Evolutionary conservation across 37 sponge, comb jelly and placozoan genomes (phyloP).

Genomic region (Chondrilla cf. caribensis): DNA sequence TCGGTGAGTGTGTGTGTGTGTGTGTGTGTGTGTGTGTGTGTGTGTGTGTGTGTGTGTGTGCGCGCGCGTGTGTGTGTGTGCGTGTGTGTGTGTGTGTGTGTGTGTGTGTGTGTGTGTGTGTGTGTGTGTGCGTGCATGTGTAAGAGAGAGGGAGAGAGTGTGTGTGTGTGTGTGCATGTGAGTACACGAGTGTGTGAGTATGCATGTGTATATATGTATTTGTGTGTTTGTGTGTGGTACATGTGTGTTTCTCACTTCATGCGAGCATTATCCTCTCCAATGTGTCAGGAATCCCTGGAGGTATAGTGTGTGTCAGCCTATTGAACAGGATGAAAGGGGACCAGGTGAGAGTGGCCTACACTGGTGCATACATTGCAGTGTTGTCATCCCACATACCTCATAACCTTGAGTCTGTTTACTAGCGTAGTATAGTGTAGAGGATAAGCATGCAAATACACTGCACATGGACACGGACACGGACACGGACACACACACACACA

Average conservation of each 20-base stretch:
- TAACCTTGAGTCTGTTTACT: not conserved
- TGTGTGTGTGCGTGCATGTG: not conserved
- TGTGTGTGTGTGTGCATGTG: not conserved
- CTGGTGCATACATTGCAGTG: not conserved
- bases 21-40: not conserved
- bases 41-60: not conserved
- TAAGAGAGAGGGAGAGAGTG: not conserved
- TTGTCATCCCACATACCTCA: not conserved
- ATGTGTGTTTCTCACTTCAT: not conserved
- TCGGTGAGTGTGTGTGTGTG: constrained; percentile 10
- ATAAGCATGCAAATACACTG: not conserved
- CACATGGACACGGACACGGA: too few relatives aligned
- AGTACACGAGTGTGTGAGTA: not conserved
- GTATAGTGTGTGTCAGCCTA: constrained; percentile 92
- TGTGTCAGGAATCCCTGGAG: constrained; percentile 38
- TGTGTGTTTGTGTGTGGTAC: not conserved
- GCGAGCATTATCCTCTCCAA: not conserved
- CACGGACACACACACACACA: too few relatives aligned
- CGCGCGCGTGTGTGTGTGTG: not conserved
- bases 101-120: not conserved
- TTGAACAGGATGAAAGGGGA: constrained; percentile 89
- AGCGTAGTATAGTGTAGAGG: not conserved
- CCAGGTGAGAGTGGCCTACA: constrained; percentile 50
- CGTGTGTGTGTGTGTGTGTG: not conserved
- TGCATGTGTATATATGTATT: not conserved